Evolutionary conservation across 1,140 invertebrate species (phyloP), one percentile per base, ranked within the genome.

Genomic region (Penaeus vannamei): DNA sequence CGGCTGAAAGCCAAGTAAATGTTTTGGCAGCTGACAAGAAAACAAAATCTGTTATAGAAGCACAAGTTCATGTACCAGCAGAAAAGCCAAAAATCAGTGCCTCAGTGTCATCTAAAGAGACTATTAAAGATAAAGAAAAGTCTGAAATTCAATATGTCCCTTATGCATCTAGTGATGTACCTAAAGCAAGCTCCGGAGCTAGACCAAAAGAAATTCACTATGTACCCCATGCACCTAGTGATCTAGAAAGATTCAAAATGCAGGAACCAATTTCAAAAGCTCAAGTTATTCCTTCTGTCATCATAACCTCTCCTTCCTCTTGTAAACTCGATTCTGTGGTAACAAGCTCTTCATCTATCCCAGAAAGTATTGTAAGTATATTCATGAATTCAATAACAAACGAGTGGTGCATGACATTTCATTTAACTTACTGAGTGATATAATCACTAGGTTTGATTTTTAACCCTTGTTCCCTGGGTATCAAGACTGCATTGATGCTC

Each of bases 151-250:
- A 76, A 32, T 76, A 76, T 29, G 72, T 76, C 22, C 72, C 72
- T 32, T 76, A 26, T 76, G 72, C n/a, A 76, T 19, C 19, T 32
- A 29, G 29, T 76, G n/a, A 76, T 76, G 7, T 76, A 76, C 29
- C 72, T 10, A 76, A 32, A 76, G 72, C 17, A 76, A 19, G 29
- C 29, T 76, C 72, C 12, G 72, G 72, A 76, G 72, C 72, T 32
- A 29, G 72, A 29, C 72, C 72, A 76, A 76, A 76, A 36, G 72
- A 76, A 29, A 76, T 76, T 66, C 87, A 89, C 36, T 89, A 85
- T 89, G 87, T 85, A 26, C 87, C 87, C 32, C 60, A 84, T 42
- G 72, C 87, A 26, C 82, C 87, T 62, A 83, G 29, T 22, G 82
- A 89, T 66, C 5, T 89, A n/a, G 72, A 84, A 64, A 76, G 29